Conservation (phyloP, 1,140 invertebrate species). For the Neelides sp. region DNA sequence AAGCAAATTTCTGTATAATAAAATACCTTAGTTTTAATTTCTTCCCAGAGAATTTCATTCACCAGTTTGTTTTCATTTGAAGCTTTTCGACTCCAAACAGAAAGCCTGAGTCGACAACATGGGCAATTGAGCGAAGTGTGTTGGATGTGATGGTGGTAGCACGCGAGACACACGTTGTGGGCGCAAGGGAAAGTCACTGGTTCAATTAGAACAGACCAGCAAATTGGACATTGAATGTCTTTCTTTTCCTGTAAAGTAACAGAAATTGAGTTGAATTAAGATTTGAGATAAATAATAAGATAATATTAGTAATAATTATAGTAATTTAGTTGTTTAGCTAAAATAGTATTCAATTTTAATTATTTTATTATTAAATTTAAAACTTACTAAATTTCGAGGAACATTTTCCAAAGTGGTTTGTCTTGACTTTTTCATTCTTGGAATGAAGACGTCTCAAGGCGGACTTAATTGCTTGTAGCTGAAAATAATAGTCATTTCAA, state of each 20-base stretch:
- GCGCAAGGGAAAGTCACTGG: constrained; percentile 25
- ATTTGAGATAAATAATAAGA: no score
- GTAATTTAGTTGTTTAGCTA: no score
- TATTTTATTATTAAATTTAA: no score
- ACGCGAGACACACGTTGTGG: constrained; percentile 18
- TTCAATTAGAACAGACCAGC: constrained; percentile 18
- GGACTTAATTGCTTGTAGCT: no score
- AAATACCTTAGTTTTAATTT: constrained; percentile 21
- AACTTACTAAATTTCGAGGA: no score
- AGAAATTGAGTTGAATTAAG: no score
- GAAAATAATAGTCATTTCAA: no score
- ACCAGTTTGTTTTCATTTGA: constrained; percentile 17
- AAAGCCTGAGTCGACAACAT: constrained; percentile 17
- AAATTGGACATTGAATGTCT: constrained; percentile 25
- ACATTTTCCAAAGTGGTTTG: no score
- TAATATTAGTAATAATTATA: no score
- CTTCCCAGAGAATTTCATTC: constrained; percentile 14
- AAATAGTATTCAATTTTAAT: no score
- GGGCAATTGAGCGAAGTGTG: constrained; percentile 16
- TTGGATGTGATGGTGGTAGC: constrained; percentile 9
- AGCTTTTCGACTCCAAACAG: constrained; percentile 20
- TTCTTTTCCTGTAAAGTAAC: constrained; percentile 10
- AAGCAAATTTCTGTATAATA: constrained; percentile 2
- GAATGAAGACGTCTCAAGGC: no score
- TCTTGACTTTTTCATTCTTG: no score